phyloP scores from a whole-genome alignment of 2,888 invertebrate genomes.

The Chloroclystis v-ata region DNA sequence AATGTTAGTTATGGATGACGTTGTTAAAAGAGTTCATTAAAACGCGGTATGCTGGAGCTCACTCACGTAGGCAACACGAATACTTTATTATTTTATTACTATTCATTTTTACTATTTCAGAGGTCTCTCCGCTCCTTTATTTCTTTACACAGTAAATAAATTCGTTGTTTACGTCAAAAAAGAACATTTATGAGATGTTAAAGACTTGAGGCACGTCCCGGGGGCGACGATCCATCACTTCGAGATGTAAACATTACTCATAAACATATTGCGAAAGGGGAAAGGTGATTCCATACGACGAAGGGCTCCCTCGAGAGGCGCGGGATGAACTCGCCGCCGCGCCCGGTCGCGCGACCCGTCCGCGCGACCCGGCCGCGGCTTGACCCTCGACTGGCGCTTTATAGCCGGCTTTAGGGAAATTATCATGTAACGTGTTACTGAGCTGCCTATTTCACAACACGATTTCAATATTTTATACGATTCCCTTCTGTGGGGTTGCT shows the following conservation, averaged over 20 bases:
- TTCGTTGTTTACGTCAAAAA: background rate
- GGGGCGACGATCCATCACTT: slow-evolving; percentile 13
- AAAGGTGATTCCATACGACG: slow-evolving; percentile 14
- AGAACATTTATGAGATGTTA: background rate
- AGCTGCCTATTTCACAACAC: too few species aligned
- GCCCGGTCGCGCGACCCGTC: background rate
- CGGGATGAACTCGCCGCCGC: background rate
- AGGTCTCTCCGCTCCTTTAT: too few species aligned
- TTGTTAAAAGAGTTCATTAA: too few species aligned
- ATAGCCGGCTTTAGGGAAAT: background rate
- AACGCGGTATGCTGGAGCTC: too few species aligned
- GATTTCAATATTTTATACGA: too few species aligned
- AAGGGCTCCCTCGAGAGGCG: slow-evolving; percentile 11
- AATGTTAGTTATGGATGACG: too few species aligned
- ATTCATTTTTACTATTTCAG: too few species aligned
- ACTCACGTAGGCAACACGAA: too few species aligned
- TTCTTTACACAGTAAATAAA: too few species aligned
- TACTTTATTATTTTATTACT: too few species aligned
- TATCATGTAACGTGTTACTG: background rate
- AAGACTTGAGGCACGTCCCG: background rate
- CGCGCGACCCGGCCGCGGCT: background rate
- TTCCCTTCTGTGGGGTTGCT: too few species aligned
- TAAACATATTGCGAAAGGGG: slow-evolving; percentile 21
- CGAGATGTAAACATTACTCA: slow-evolving; percentile 21
- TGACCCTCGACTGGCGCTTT: background rate